Percentiles rank a stretch among this genome's conserved stretches.
Conservation (phyloP, 2,888 invertebrate genomes). For the Euzetes globulus region DNA sequence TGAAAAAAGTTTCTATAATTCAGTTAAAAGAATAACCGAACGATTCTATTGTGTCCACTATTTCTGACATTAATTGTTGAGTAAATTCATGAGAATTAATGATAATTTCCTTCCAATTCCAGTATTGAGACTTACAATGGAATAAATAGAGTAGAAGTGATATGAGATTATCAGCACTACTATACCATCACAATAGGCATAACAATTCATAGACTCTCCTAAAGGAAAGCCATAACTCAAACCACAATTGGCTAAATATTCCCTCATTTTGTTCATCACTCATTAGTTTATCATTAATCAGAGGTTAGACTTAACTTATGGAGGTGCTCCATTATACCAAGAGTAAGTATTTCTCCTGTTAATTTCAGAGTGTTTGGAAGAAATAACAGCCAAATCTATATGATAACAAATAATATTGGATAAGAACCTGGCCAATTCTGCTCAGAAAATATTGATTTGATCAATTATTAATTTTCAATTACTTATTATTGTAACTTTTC, state of each 20-base stretch:
- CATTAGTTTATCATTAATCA: neutral
- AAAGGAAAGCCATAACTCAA: neutral
- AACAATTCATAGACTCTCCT: neutral
- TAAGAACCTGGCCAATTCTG: too few relatives aligned
- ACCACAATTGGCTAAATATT: neutral
- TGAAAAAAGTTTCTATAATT: too few relatives aligned
- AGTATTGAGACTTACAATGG: neutral
- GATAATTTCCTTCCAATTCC: neutral
- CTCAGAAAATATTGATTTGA: too few relatives aligned
- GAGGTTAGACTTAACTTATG: neutral
- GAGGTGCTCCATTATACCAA: too few relatives aligned
- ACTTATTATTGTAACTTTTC: too few relatives aligned
- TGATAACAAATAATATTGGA: too few relatives aligned
- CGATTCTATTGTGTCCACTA: too few relatives aligned
- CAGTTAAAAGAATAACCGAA: too few relatives aligned
- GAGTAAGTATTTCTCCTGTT: too few relatives aligned
- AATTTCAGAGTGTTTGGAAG: too few relatives aligned
- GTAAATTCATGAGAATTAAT: neutral
- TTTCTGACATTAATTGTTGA: neutral
- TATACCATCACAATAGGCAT: neutral
- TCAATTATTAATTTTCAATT: too few relatives aligned
- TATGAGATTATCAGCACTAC: neutral
- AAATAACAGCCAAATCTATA: too few relatives aligned
- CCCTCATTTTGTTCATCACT: neutral
- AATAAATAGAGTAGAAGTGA: neutral